These are phyloP conservation scores for Meloidogyne chitwoodi DNA, from an alignment of 1,140 invertebrate genomes.

Conservation along the genomic window DNA sequence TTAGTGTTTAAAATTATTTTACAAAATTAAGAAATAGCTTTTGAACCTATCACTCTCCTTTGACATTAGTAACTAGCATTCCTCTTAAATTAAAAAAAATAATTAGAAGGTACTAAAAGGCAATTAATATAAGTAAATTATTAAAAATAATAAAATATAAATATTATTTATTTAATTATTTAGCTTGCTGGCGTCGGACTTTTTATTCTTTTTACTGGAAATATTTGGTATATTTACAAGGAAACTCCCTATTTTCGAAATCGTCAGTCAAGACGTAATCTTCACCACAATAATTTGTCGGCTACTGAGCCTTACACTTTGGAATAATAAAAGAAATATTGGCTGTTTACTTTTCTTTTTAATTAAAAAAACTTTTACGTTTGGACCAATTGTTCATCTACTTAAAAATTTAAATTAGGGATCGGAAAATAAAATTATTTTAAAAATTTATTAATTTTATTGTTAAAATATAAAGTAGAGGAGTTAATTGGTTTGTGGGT, in stretches of 20 bases:
- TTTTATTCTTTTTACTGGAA: constrained; percentile 37
- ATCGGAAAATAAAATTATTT: neutral
- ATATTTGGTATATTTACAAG: constrained; percentile 52
- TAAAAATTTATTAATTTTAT: neutral
- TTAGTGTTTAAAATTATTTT: neutral
- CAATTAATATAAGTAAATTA: no score
- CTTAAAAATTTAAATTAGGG: neutral
- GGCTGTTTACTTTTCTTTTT: neutral
- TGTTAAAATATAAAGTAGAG: no score
- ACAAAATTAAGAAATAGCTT: neutral
- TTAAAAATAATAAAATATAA: no score
- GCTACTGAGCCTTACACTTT: constrained; percentile 26
- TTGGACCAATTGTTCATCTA: neutral
- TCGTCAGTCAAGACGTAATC: constrained; percentile 16
- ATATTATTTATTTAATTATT: constrained; percentile 19
- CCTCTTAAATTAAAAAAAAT: no score
- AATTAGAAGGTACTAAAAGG: no score
- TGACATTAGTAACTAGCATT: no score
- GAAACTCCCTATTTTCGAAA: constrained; percentile 44
- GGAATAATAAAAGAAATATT: neutral
- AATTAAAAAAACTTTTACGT: constrained; percentile 3
- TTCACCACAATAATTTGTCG: constrained; percentile 22
- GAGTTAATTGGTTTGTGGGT: neutral
- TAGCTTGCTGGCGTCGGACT: constrained; percentile 44
- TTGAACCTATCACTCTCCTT: neutral